Percentiles rank a stretch among this genome's conserved stretches.
Conservation (phyloP, 2,113 vertebrate genomes). For the Psettodes erumei region DNA sequence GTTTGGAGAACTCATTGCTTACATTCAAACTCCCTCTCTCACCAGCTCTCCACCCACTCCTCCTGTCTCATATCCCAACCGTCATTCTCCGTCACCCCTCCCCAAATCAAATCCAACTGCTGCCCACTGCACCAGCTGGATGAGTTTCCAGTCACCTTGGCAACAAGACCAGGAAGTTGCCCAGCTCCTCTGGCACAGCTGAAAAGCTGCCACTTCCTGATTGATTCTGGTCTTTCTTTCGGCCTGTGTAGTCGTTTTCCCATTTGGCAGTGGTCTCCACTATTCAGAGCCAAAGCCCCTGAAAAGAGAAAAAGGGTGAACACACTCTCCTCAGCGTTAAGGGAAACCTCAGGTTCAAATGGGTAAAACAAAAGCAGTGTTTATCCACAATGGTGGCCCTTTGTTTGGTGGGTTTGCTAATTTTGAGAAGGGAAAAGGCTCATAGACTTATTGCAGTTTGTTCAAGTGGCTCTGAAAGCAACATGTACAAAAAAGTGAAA, state of each 20-base stretch:
- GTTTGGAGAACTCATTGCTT: slow-evolving; percentile 41
- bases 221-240: slow-evolving; percentile 76
- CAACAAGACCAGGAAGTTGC: slow-evolving; percentile 81
- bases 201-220: slow-evolving; percentile 83
- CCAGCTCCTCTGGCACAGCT: slow-evolving; percentile 75
- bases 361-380: slow-evolving; percentile 73
- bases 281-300: slow-evolving; percentile 63
- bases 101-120: slow-evolving; percentile 48
- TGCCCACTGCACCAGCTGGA: slow-evolving; percentile 76
- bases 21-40: slow-evolving; percentile 59
- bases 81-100: slow-evolving; percentile 35
- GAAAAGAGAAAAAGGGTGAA: slow-evolving; percentile 64
- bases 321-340: slow-evolving; percentile 62
- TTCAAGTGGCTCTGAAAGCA: slow-evolving; percentile 62
- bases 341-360: slow-evolving; percentile 74
- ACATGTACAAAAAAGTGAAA: slow-evolving; percentile 28
- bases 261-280: slow-evolving; percentile 63
- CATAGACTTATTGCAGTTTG: slow-evolving; percentile 68
- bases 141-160: slow-evolving; percentile 73
- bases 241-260: slow-evolving; percentile 66
- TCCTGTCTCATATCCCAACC: slow-evolving; percentile 55
- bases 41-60: slow-evolving; percentile 18
- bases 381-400: slow-evolving; percentile 63
- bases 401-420: slow-evolving; percentile 70
- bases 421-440: slow-evolving; percentile 67